Evolutionary conservation across 2,113 vertebrate genomes (phyloP), one percentile per base, ranked within the genome.

Genomic region (Pelecanus crispus): DNA sequence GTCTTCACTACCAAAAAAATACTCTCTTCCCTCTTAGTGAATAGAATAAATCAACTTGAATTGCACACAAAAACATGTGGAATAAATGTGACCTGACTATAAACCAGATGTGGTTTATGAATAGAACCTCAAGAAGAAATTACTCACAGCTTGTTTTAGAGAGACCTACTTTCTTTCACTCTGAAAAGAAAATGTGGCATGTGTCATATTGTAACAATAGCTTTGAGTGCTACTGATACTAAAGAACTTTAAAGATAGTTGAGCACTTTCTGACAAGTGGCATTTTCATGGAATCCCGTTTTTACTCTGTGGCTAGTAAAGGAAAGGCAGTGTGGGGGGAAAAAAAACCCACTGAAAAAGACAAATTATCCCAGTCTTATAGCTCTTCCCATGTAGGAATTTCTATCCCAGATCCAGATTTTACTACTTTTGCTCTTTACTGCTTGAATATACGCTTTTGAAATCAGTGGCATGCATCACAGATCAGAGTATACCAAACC

Each of bases 61-160:
- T n/a, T 58, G 47, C 49, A 71, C 55, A 71, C 62, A 91, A 45
- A 19, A 28, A 18, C 34, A 44, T 17, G 59, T 89, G 74, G 59
- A 70, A 71, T 66, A 85, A 92, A 80, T 82, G 84, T 92, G 94
- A 93, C 88, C 88, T 92, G 80, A 86, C 79, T 96, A 10, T 75
- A 87, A 91, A 96, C 3, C 86, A 92, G 86, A 68, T 90, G 81
- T 47, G 29, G 91, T 92, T 89, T 79, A 80, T 73, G 70, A 96
- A 95, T 87, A 95, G 81, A 94, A 92, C 61, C 83, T 92, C 59
- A n/a, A 94, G 75, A 90, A 91, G 73, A 95, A 96, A 96, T 97
- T 96, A 92, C 70, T 89, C 40, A 53, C 63, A 82, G 49, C 83
- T 96, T 94, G 83, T 94, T 96, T 95, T 86, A 84, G 82, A 78